Evolutionary conservation across 2,888 invertebrate genomes (phyloP).

Genomic region (Drosophila meridionalis): DNA sequence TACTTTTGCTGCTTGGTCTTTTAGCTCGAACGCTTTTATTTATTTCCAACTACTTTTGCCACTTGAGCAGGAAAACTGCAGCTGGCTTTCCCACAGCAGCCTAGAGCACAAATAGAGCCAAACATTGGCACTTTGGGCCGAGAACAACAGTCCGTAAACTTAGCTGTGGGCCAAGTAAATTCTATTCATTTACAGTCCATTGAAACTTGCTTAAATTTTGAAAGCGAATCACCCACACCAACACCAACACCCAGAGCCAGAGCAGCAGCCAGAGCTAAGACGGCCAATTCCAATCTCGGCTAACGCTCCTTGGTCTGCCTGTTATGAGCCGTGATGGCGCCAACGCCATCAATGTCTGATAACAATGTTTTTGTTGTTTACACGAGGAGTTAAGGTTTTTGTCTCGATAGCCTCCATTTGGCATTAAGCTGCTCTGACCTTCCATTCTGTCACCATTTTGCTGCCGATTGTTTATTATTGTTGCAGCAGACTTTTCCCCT

Average conservation of each 20-base stretch:
- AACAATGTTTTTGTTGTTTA: conserved; percentile 68
- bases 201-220: conserved; percentile 76
- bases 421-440: conserved; percentile 25
- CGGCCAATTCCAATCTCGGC: conserved; percentile 47
- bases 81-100: conserved; percentile 19
- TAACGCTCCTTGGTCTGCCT: conserved; percentile 39
- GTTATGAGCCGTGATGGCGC: conserved; percentile 50
- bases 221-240: conserved; percentile 49
- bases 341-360: conserved; percentile 73
- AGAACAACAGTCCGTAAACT: conserved; percentile 45
- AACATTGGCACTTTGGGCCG: conserved; percentile 45
- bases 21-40: conserved; percentile 47
- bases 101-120: conserved; percentile 32
- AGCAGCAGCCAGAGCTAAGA: neutral
- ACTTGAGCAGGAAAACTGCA: conserved; percentile 48
- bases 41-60: conserved; percentile 62
- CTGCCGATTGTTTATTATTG: conserved; percentile 64
- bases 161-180: conserved; percentile 47
- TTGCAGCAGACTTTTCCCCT: conserved; percentile 36
- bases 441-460: conserved; percentile 29
- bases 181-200: conserved; percentile 74
- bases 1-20: conserved; percentile 36
- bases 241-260: neutral
- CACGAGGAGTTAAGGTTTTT: conserved; percentile 64
- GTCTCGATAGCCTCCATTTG: conserved; percentile 58